Evolutionary conservation across 2,888 invertebrate species (phyloP).

Genomic region (Drosophila antonietae): DNA sequence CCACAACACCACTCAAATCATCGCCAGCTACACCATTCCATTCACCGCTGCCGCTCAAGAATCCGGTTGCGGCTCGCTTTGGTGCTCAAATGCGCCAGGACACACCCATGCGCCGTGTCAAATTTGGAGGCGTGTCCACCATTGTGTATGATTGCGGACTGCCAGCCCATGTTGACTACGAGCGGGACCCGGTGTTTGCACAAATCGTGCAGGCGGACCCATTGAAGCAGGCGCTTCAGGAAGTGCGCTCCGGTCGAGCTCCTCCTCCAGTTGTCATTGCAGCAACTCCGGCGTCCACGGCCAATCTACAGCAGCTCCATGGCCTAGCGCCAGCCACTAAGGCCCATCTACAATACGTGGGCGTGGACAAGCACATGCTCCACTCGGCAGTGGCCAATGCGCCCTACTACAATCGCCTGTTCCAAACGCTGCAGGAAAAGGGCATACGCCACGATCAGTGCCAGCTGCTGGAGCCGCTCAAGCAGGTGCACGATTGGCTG

Average conservation of each 20-base stretch:
- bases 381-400: conserved; percentile 87
- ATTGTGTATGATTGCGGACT: conserved; percentile 81
- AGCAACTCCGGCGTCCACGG: conserved; percentile 42
- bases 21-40: conserved; percentile 70
- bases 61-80: conserved; percentile 73
- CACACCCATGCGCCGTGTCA: conserved; percentile 83
- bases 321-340: conserved; percentile 85
- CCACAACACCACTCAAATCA: conserved; percentile 49
- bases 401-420: conserved; percentile 87
- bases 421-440: conserved; percentile 86
- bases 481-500: conserved; percentile 86
- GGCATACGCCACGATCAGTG: conserved; percentile 86
- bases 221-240: conserved; percentile 74
- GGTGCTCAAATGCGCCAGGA: conserved; percentile 83
- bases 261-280: conserved; percentile 52
- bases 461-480: conserved; percentile 86
- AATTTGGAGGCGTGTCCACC: conserved; percentile 80
- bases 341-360: conserved; percentile 86
- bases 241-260: conserved; percentile 49
- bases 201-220: conserved; percentile 82
- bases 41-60: conserved; percentile 82
- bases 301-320: conserved; percentile 83
- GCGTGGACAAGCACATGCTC: conserved; percentile 86
- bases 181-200: conserved; percentile 82
- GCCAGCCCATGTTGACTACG: conserved; percentile 81